Conservation (phyloP, 2,888 invertebrate species). For the Lithophane semibrunnea region DNA sequence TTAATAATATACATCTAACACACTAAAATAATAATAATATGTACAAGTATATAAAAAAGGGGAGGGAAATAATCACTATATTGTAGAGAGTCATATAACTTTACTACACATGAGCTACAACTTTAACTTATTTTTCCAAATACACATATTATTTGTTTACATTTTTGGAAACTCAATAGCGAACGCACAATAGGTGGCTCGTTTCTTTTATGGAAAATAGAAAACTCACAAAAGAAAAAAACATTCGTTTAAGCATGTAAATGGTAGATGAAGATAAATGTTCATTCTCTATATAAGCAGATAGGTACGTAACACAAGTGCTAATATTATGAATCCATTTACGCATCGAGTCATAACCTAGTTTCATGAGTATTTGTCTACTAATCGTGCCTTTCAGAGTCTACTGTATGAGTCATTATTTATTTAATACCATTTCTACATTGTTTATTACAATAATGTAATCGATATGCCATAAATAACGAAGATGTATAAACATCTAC, state of each 20-base stretch:
- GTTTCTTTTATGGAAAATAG: background rate
- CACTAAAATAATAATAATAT: too few relatives aligned
- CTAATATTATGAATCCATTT: background rate
- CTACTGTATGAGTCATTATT: slow-evolving; percentile 4
- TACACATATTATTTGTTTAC: too few relatives aligned
- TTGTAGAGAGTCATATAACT: too few relatives aligned
- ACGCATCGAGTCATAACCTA: background rate
- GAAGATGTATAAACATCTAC: too few relatives aligned
- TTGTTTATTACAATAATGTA: background rate
- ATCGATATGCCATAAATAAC: too few relatives aligned
- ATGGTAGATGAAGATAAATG: background rate
- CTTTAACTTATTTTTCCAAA: too few relatives aligned
- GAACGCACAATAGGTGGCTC: background rate
- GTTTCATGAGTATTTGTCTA: slow-evolving; percentile 25
- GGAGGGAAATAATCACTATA: too few relatives aligned
- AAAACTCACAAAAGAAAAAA: background rate
- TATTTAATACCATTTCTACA: background rate
- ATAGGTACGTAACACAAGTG: background rate
- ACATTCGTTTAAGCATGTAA: background rate
- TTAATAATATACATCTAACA: too few relatives aligned
- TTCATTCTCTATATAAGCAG: slow-evolving; percentile 4
- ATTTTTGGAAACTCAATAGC: background rate
- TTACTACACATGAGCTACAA: too few relatives aligned
- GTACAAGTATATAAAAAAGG: too few relatives aligned
- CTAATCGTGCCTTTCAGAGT: background rate